These are phyloP conservation scores for Contarinia nasturtii DNA, from an alignment of 1,140 invertebrate genomes.

Conservation along the genomic window DNA sequence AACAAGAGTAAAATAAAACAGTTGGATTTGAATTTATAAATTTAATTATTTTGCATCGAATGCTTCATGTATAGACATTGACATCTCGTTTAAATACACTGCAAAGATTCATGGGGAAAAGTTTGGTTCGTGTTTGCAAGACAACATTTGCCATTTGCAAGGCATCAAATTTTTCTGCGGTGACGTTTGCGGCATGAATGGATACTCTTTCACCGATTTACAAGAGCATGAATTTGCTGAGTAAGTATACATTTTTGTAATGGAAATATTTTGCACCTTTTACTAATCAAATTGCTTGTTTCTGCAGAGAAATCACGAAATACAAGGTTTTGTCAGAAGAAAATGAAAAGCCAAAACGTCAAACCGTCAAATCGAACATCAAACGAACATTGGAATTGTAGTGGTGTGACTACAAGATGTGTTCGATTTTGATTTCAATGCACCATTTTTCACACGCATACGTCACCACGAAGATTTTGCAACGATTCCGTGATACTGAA, in stretches of 20 bases:
- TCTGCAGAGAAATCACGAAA: constrained; percentile 27
- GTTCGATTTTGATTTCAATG: constrained; percentile 39
- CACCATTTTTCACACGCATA: constrained; percentile 19
- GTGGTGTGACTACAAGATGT: constrained; percentile 48
- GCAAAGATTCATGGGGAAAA: too few species aligned
- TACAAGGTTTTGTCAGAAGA: constrained; percentile 34
- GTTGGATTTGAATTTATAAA: too few species aligned
- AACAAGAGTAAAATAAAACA: too few species aligned
- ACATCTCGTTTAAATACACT: too few species aligned
- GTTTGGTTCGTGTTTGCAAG: constrained; percentile 56
- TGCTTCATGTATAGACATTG: too few species aligned
- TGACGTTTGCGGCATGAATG: constrained; percentile 86
- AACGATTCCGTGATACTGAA: constrained; percentile 53
- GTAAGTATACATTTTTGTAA: constrained; percentile 32
- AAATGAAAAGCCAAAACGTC: constrained; percentile 29
- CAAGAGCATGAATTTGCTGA: constrained; percentile 69
- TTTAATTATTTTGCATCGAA: too few species aligned
- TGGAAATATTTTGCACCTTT: too few species aligned
- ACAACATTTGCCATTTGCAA: constrained; percentile 57
- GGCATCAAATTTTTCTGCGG: constrained; percentile 75
- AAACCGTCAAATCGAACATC: constrained; percentile 26
- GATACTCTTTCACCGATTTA: constrained; percentile 80
- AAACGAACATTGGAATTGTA: constrained; percentile 34
- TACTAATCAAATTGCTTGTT: background rate
- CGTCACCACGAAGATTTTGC: constrained; percentile 34